Evolutionary conservation across 1,140 invertebrate species (phyloP), one percentile per base, ranked within the genome.

Genomic region (Leptopilina boulardi): DNA sequence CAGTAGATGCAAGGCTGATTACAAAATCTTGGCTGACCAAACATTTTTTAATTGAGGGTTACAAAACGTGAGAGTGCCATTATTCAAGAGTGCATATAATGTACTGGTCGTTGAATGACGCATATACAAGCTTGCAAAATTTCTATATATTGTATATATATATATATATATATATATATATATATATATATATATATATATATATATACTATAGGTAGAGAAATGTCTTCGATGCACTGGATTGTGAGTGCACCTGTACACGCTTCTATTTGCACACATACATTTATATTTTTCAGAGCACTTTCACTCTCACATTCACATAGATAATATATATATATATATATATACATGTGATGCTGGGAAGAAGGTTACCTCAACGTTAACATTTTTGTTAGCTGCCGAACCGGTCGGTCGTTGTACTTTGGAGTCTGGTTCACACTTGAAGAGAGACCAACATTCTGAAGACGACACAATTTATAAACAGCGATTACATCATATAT

Each of bases 231-330:
- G 77, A 77, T 77, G 38, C 70, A 59, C 30, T 34, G 30, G 47
- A 71, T 42, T 15, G 56, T 38, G n/a, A 47, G 30, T 77, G 76
- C 74, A 75, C 70, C 71, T 78, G 77, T 72, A 78, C n/a, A n/a
- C 76, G 76, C 76, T 76, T 74, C 51, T 71, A 54, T 75, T 11
- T 41, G 30, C 66, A 78, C 75, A 73, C 74, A 73, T 71, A 54
- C 70, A 66, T 18, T 1, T 5, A 18, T n/a, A 83, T 87, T 88
- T 83, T 87, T 83, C 59, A 87, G 85, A 87, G 86, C 80, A 87
- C 87, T 88, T 88, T 88, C 87, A 87, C 87, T 82, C 79, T 79
- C 85, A 73, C 83, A 82, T 83, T 81, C 77, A 78, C n/a, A n/a
- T n/a, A n/a, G n/a, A n/a, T n/a, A n/a, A n/a, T n/a, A n/a, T n/a